Evolutionary conservation across 2,888 invertebrate species (phyloP).

Genomic region (Leptinotarsa peninsularis): DNA sequence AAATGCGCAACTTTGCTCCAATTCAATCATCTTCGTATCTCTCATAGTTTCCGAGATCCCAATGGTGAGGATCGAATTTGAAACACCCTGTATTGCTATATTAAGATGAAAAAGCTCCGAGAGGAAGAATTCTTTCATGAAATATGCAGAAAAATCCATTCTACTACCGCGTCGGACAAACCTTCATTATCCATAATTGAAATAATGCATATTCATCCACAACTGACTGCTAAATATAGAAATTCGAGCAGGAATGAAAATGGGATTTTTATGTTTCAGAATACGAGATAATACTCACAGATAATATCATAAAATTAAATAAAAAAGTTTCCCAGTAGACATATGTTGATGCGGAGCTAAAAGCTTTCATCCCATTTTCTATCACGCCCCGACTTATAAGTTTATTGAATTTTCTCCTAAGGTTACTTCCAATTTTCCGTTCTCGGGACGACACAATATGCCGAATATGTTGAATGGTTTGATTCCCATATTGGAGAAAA

Average conservation of each 20-base stretch:
- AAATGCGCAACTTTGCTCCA: no score
- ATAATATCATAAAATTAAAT: constrained; percentile 36
- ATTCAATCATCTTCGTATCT: no score
- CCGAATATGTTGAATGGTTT: neutral
- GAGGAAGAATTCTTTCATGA: no score
- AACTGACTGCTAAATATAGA: neutral
- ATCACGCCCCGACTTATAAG: constrained; percentile 51
- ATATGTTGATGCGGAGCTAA: constrained; percentile 56
- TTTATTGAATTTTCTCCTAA: constrained; percentile 52
- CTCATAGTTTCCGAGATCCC: no score
- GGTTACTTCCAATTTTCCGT: constrained; percentile 50
- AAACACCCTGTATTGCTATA: no score
- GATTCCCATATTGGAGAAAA: neutral
- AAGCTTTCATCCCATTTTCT: constrained; percentile 55
- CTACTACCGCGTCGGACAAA: no score
- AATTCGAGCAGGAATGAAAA: neutral
- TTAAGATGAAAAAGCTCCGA: no score
- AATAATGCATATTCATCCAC: no score
- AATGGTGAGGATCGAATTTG: no score
- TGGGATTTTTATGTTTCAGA: neutral
- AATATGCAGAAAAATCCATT: no score
- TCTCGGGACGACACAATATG: constrained; percentile 18
- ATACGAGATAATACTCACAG: neutral
- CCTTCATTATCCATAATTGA: no score
- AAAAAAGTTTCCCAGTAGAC: constrained; percentile 54